Evolutionary conservation across 1,140 invertebrate genomes (phyloP).

Genomic region (Ips nitidus): DNA sequence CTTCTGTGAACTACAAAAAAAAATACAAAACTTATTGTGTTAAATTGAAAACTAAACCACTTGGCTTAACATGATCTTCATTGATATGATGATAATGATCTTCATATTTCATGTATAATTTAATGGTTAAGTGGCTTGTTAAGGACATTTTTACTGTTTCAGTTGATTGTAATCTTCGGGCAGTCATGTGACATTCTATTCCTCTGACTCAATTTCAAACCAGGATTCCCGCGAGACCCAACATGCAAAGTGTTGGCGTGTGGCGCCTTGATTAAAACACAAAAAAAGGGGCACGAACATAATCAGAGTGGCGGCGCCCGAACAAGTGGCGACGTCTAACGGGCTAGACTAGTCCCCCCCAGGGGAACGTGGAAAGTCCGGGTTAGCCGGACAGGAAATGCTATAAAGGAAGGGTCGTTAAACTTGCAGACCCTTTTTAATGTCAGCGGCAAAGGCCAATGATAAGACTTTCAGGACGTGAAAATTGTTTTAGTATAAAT

Average conservation of each 20-base stretch:
- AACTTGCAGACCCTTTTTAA: not conserved
- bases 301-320: not conserved
- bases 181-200: too few relatives aligned
- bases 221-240: not conserved
- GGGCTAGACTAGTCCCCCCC: not conserved
- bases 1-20: conserved; percentile 60
- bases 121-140: too few relatives aligned
- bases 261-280: not conserved
- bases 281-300: too few relatives aligned
- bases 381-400: conserved; percentile 1
- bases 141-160: too few relatives aligned
- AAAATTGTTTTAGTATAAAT: too few relatives aligned
- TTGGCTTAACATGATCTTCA: too few relatives aligned
- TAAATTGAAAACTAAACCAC: too few relatives aligned
- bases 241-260: conserved; percentile 12
- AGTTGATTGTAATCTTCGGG: too few relatives aligned
- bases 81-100: too few relatives aligned
- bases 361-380: conserved; percentile 4
- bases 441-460: not conserved
- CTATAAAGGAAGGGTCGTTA: conserved; percentile 2
- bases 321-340: conserved; percentile 16
- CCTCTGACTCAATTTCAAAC: too few relatives aligned
- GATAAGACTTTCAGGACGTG: too few relatives aligned
- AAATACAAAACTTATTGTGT: not conserved
- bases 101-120: too few relatives aligned